These are phyloP conservation scores for Aphidius colemani DNA, from an alignment of 2,888 invertebrate species.

Conservation along the genomic window DNA sequence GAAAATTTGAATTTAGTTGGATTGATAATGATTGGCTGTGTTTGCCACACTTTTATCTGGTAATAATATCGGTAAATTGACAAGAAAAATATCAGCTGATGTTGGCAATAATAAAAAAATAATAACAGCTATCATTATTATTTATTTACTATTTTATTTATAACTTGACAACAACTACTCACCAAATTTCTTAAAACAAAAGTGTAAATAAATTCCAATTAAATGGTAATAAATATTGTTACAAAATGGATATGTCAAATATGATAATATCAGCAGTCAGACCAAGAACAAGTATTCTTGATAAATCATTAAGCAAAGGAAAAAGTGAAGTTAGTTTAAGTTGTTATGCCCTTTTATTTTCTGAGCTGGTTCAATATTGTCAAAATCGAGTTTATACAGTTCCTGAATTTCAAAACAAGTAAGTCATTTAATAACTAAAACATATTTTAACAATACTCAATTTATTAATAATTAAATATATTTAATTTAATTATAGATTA, in stretches of 20 bases:
- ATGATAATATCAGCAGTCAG: constrained; percentile 60
- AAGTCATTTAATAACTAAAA: constrained; percentile 45
- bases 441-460: no score
- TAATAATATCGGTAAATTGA: no score
- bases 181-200: no score
- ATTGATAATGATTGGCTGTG: no score
- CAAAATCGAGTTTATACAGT: constrained; percentile 95
- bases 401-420: constrained; percentile 94
- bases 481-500: constrained; percentile 65
- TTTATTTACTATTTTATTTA: no score
- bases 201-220: no score
- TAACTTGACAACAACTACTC: no score
- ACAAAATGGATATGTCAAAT: constrained; percentile 38
- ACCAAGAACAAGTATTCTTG: constrained; percentile 80
- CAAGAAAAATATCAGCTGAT: no score
- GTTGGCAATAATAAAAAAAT: no score
- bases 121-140: no score
- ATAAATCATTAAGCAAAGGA: constrained; percentile 89
- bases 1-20: no score
- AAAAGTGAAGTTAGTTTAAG: constrained; percentile 91
- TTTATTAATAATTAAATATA: constrained; percentile 18
- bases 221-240: neutral
- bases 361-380: constrained; percentile 97
- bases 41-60: no score
- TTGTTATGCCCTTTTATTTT: constrained; percentile 93